phyloP scores from a whole-genome alignment of 2,113 vertebrate species.

The Hiodon tergisus region DNA sequence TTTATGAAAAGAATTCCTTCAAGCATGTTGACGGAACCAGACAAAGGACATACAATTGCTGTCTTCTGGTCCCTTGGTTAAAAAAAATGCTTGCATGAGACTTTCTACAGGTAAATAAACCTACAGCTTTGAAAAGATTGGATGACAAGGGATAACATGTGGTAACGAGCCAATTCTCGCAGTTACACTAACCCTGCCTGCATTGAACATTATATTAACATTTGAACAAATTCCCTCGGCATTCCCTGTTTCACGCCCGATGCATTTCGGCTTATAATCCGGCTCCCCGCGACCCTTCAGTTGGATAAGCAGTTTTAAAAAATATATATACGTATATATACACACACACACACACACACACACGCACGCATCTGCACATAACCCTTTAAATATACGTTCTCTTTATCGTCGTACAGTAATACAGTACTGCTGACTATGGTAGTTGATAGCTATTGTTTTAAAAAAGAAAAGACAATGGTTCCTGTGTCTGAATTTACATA shows the following conservation, averaged over 20 bases:
- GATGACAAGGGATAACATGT: conserved; percentile 1
- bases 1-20: conserved; percentile 12
- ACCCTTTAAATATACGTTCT: too few relatives aligned
- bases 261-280: too few relatives aligned
- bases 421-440: background rate
- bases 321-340: too few relatives aligned
- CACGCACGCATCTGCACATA: too few relatives aligned
- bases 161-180: conserved; percentile 15
- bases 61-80: conserved; percentile 1
- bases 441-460: background rate
- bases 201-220: background rate
- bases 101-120: conserved; percentile 11
- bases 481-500: conserved; percentile 19
- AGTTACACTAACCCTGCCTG: background rate
- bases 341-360: too few relatives aligned
- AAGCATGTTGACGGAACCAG: background rate
- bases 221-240: too few relatives aligned
- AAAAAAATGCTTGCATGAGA: background rate
- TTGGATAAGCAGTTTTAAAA: too few relatives aligned
- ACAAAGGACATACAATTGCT: conserved; percentile 17
- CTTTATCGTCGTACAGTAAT: background rate
- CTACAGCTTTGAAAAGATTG: background rate
- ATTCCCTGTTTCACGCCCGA: too few relatives aligned
- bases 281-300: too few relatives aligned
- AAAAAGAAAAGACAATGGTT: conserved; percentile 1